Evolutionary conservation across 2,888 invertebrate genomes (phyloP).

Genomic region (Griposia aprilina): DNA sequence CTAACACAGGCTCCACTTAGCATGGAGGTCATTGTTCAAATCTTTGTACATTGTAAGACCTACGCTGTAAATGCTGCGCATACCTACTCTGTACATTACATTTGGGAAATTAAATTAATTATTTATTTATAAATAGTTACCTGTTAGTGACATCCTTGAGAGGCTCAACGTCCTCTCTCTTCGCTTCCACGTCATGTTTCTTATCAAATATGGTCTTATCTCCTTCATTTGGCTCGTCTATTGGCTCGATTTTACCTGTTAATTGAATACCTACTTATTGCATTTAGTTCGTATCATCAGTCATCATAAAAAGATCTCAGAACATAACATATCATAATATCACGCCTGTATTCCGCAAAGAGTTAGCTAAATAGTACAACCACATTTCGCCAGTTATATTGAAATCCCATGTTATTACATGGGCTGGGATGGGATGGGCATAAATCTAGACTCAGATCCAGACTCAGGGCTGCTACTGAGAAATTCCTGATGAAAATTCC

Average conservation of each 20-base stretch:
- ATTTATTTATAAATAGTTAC: conserved; percentile 41
- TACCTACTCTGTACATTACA: too few relatives aligned
- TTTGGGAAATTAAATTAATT: too few relatives aligned
- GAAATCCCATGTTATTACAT: too few relatives aligned
- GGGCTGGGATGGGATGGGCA: too few relatives aligned
- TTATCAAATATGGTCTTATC: conserved; percentile 77
- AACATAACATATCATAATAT: neutral
- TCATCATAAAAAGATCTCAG: neutral
- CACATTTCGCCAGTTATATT: neutral
- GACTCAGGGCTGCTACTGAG: too few relatives aligned
- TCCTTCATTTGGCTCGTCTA: conserved; percentile 70
- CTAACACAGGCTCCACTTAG: too few relatives aligned
- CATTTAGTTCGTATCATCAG: neutral
- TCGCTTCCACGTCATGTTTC: conserved; percentile 62
- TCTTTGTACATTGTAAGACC: too few relatives aligned
- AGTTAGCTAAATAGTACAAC: neutral
- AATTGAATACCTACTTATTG: neutral
- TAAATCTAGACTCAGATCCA: too few relatives aligned
- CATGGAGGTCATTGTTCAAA: too few relatives aligned
- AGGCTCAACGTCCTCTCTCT: conserved; percentile 59
- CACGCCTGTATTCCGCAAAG: neutral
- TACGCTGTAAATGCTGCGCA: too few relatives aligned
- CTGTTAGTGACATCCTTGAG: conserved; percentile 71
- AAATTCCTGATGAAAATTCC: neutral
- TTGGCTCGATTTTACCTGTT: conserved; percentile 74